Evolutionary conservation across 2,888 invertebrate genomes (phyloP), one percentile per base, ranked within the genome.

Genomic region (Drosophila nr. perissopoda): DNA sequence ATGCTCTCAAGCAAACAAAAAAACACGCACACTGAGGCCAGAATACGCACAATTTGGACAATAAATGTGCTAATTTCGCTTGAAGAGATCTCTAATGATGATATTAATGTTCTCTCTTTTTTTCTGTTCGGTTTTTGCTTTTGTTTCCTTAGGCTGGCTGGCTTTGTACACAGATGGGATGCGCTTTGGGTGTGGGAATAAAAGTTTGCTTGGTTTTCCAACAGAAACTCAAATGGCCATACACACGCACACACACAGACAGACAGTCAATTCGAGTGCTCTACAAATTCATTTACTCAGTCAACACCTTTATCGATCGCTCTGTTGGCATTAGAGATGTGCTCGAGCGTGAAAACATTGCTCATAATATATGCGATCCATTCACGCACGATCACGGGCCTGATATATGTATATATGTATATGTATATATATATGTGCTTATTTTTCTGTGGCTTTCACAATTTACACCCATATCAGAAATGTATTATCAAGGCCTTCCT

Each of bases 11-110:
- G 65, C 71, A 69, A 68, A 66, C 69, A 71, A 42, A 60, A 63
- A 58, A 59, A 62, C 63, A 67, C n/a, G n/a, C n/a, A 54, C 34
- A 58, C 33, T 42, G 10, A 70, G 13, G 42, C 21, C 33, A 63
- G 25, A 72, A 56, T 36, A 74, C 79, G 72, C 79, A 79, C 72
- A 76, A 71, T 79, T 79, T 76, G 25, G 57, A 69, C 42, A 79
- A 75, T 67, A 81, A 67, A 73, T 78, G 82, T 84, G 84, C 71
- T 87, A 87, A 84, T 87, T 86, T 78, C 70, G 70, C 46, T 70
- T 53, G 27, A 62, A 71, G 52, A 65, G 65, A 40, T 66, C 56
- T 69, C 51, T 64, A 34, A 46, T 36, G 27, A 40, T 42, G 58
- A 61, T 66, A 69, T 54, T 40, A 40, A 54, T 64, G 42, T 53